Evolutionary conservation across 53 echinoderm and acorn worm genomes (phyloP), one percentile per base, ranked within the genome.

Genomic region (Paracentrotus lividus): DNA sequence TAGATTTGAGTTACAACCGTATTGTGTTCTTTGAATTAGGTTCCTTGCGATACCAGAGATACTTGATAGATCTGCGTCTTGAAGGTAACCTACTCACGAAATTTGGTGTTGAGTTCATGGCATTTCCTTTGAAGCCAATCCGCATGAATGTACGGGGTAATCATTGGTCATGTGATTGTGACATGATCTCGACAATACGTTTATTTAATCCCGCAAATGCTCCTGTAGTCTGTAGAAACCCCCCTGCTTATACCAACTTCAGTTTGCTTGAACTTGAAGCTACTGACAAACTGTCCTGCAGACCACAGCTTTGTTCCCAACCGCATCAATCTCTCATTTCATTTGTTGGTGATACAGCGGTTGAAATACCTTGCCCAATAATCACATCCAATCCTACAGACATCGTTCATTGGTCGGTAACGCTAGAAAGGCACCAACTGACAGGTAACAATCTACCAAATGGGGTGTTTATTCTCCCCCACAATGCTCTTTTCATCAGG

Each of bases 351-450:
- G 77, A 77, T 42, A 15, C 16, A 21, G 18, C 43, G 44, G 42
- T 77, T 3, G 77, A 77, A 23, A 18, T 77, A 77, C 77, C 77
- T 42, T 77, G 77, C 77, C 77, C 77, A 77, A 77, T 77, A 20
- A 77, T 77, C 77, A 77, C 43, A 10, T 18, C 77, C 42, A 77
- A 69, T 33, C 36, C 5, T 12, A 33, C 69, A 1, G 69, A 77
- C 44, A 23, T 42, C 42, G 43, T 77, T 43, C 24, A 77, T 8
- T 77, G 77, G 77, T 42, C n/a, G n/a, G n/a, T n/a, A n/a, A n/a
- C 44, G 4, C 24, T 21, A 5, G 18, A 43, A 7, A 43, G 77
- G 43, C 77, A 42, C 20, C 44, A 77, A 8, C 42, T 18, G 43
- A 18, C 29, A 42, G 20, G 21, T 43, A 43, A 8, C 23, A 15